phyloP scores from a whole-genome alignment of 2,797 vertebrate genomes.

The Malacoctenus gilli region DNA sequence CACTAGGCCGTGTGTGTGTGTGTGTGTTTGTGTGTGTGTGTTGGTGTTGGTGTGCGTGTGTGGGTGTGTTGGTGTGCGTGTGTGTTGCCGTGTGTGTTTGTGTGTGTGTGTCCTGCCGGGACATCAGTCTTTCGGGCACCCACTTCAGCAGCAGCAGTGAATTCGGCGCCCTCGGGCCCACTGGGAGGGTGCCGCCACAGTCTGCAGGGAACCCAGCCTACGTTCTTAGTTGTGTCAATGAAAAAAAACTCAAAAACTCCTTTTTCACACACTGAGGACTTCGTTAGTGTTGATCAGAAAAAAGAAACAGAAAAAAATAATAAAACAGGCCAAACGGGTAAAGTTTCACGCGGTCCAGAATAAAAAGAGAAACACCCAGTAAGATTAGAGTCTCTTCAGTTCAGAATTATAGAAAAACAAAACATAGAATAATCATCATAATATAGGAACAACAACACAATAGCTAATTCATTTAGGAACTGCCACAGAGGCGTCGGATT shows the following conservation, averaged over 20 bases:
- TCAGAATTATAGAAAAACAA: slow-evolving; percentile 78
- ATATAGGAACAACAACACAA: slow-evolving; percentile 78
- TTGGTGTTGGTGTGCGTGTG: slow-evolving; percentile 38
- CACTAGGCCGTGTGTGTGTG: slow-evolving; percentile 55
- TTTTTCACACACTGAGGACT: slow-evolving; percentile 50
- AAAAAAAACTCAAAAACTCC: slow-evolving; percentile 36
- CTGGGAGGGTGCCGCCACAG: slow-evolving; percentile 42
- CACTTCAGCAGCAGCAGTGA: slow-evolving; percentile 42
- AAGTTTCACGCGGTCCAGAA: slow-evolving; percentile 66
- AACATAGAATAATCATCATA: slow-evolving; percentile 71
- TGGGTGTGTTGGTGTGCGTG: slow-evolving; percentile 40
- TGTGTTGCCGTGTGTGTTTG: slow-evolving; percentile 30
- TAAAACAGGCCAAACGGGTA: slow-evolving; percentile 58
- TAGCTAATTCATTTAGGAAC: slow-evolving; percentile 80
- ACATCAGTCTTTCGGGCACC: slow-evolving; percentile 51
- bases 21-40: slow-evolving; percentile 25
- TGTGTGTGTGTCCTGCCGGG: slow-evolving; percentile 36
- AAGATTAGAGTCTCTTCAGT: slow-evolving; percentile 72
- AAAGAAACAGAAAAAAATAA: too few relatives aligned
- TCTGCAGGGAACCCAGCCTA: slow-evolving; percentile 60
- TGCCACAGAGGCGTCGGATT: slow-evolving; percentile 82
- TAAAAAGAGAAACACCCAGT: slow-evolving; percentile 48
- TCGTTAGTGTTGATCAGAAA: slow-evolving; percentile 62
- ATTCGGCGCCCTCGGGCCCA: slow-evolving; percentile 37
- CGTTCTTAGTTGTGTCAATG: slow-evolving; percentile 47